Percentiles rank a stretch among this genome's conserved stretches.
These are phyloP conservation scores for Schlechtendalia chinensis DNA, from an alignment of 1,140 invertebrate genomes.

Conservation along the genomic window DNA sequence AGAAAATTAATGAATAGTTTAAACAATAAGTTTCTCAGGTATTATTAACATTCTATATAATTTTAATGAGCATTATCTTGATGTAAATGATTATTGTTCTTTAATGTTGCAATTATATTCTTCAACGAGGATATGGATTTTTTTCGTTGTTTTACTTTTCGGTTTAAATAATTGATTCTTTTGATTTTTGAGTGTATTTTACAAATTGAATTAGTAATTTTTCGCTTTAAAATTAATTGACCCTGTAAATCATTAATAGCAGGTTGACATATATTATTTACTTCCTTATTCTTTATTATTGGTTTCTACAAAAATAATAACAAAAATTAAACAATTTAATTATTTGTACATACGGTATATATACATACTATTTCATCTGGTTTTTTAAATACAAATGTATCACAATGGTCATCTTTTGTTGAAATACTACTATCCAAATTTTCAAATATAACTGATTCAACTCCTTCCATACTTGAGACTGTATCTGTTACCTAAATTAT, in stretches of 20 bases:
- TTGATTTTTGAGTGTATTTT: not conserved
- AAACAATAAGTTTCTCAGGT: too few species aligned
- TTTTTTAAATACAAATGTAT: not conserved
- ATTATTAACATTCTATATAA: too few species aligned
- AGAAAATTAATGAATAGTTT: too few species aligned
- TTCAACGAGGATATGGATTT: not conserved
- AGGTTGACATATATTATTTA: not conserved
- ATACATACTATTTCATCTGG: not conserved
- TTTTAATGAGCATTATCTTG: conserved; percentile 18
- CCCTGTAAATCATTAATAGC: conserved; percentile 2
- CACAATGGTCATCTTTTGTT: not conserved
- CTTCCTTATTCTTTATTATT: not conserved
- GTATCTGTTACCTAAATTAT: conserved; percentile 9
- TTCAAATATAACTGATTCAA: not conserved
- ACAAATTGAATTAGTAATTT: not conserved
- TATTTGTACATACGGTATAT: not conserved
- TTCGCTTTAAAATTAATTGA: not conserved
- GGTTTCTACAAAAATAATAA: conserved; percentile 14
- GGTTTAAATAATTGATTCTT: conserved; percentile 7
- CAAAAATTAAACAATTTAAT: not conserved
- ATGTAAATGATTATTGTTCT: conserved; percentile 18
- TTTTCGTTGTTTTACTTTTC: not conserved
- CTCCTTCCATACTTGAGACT: not conserved
- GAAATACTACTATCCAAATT: not conserved
- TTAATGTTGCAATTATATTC: not conserved